phyloP scores from a whole-genome alignment of 2,888 invertebrate genomes.

The Thysanoteuthis rhombus region DNA sequence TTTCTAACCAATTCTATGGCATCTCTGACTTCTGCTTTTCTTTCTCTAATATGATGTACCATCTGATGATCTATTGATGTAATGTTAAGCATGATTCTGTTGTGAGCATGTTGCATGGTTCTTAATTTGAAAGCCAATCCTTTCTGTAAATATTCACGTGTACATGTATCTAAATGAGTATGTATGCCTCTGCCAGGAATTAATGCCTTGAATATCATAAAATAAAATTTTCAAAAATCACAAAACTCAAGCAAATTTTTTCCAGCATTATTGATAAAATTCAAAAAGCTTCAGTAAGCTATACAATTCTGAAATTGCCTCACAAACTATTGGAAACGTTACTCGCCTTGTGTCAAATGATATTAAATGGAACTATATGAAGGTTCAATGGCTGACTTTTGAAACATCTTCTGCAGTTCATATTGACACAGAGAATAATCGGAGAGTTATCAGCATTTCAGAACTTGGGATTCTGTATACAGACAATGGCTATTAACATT shows the following conservation, averaged over 20 bases:
- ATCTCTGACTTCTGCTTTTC: no score
- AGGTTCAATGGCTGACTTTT: not conserved
- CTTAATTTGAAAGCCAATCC: no score
- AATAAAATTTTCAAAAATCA: not conserved
- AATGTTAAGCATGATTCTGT: no score
- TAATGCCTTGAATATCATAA: not conserved
- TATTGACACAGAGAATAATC: not conserved
- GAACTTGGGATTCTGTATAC: not conserved
- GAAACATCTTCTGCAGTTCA: not conserved
- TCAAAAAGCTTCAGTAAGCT: not conserved
- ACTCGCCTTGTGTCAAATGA: not conserved
- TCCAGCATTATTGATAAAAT: not conserved
- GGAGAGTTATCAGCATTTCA: not conserved
- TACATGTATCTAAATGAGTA: no score
- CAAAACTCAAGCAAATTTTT: not conserved
- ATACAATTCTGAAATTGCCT: not conserved
- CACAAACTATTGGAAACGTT: not conserved
- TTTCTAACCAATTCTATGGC: no score
- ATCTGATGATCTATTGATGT: no score
- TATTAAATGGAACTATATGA: not conserved
- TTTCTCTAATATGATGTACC: no score
- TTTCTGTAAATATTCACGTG: no score
- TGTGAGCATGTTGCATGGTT: no score
- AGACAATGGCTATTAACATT: slow-evolving; percentile 12
- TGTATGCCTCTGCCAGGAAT: no score